Evolutionary conservation across 1,140 invertebrate species (phyloP).

Genomic region (Drosophila biarmipes): DNA sequence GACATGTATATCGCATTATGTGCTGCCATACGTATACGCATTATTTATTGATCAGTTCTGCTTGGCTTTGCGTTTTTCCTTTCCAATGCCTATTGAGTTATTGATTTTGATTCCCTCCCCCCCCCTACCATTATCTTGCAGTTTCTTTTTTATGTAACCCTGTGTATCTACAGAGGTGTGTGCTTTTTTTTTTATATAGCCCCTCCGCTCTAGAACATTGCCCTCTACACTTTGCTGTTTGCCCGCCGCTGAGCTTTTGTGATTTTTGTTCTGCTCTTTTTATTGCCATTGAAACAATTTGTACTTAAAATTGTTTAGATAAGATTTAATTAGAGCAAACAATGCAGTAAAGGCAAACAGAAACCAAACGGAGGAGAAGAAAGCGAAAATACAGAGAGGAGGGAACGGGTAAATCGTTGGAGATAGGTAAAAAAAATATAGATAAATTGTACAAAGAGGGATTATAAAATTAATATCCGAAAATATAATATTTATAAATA

Average conservation of each 20-base stretch:
- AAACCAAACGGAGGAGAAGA: background rate
- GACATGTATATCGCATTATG: background rate
- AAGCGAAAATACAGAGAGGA: background rate
- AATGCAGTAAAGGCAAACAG: constrained; percentile 3
- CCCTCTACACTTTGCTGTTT: constrained; percentile 4
- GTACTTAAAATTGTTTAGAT: constrained; percentile 57
- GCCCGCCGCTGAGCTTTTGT: background rate
- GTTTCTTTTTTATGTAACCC: constrained; percentile 10
- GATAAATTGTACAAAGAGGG: no score
- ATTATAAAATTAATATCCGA: no score
- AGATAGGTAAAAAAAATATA: no score
- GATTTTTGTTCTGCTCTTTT: constrained; percentile 1
- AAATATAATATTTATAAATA: no score
- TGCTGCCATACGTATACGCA: background rate
- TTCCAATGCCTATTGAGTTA: constrained; percentile 31
- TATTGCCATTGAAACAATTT: constrained; percentile 31
- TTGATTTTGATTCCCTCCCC: constrained; percentile 50
- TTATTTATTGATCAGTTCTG: constrained; percentile 36
- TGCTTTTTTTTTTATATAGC: constrained; percentile 1
- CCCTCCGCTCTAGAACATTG: constrained; percentile 21
- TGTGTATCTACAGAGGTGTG: constrained; percentile 1
- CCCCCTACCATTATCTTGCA: background rate
- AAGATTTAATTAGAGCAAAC: constrained; percentile 55
- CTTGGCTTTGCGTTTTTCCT: constrained; percentile 4
- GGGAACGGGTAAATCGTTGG: background rate